These are phyloP conservation scores for Noctua janthe DNA, from an alignment of 2,888 invertebrate species.

Conservation along the genomic window DNA sequence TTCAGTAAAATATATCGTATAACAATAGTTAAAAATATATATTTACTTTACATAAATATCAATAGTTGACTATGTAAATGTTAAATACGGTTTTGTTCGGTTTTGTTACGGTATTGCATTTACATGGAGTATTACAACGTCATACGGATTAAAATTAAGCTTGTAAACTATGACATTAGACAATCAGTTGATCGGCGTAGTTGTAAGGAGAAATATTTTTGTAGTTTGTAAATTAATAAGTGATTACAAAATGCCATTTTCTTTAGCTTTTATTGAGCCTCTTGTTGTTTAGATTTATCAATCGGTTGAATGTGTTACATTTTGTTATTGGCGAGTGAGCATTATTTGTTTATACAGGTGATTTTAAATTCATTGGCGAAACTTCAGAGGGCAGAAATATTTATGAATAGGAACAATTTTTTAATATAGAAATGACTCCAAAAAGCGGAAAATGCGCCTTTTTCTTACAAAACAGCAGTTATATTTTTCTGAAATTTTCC, in stretches of 20 bases:
- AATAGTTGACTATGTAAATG: background rate
- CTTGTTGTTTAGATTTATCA: conserved; percentile 73
- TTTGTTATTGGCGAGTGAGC: conserved; percentile 67
- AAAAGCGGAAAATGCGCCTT: too few species aligned
- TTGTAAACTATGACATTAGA: conserved; percentile 53
- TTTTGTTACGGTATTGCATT: conserved; percentile 10
- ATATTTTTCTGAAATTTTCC: background rate
- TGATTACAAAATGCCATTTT: conserved; percentile 84
- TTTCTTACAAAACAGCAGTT: background rate
- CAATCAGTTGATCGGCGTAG: conserved; percentile 74
- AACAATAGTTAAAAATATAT: background rate
- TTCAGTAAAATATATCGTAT: conserved; percentile 33
- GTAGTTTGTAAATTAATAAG: conserved; percentile 78
- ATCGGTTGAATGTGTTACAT: conserved; percentile 65
- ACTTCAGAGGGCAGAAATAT: background rate
- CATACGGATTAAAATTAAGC: conserved; percentile 26
- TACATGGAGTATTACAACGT: conserved; percentile 20
- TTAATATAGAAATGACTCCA: accelerated
- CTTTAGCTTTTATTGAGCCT: conserved; percentile 84
- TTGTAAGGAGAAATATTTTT: conserved; percentile 79
- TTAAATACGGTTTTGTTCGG: conserved; percentile 15
- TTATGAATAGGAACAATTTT: background rate
- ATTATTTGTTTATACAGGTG: conserved; percentile 37
- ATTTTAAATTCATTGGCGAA: conserved; percentile 1
- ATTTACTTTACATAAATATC: background rate